phyloP scores from a whole-genome alignment of 92 coral and sea anemone species.

The Meandrina meandrites region DNA sequence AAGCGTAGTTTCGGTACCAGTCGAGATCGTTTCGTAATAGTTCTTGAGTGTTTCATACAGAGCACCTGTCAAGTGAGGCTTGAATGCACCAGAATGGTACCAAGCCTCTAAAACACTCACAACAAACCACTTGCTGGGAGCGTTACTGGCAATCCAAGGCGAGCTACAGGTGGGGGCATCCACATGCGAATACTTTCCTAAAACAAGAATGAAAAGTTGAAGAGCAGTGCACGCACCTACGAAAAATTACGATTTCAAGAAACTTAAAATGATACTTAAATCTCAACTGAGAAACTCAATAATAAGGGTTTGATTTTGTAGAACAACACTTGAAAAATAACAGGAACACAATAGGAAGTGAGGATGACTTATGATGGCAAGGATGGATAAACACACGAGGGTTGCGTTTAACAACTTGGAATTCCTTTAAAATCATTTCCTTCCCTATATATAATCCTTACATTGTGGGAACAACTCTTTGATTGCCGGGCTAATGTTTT shows the following conservation, averaged over 20 bases:
- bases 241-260: not conserved
- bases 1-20: conserved; percentile 44
- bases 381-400: not conserved
- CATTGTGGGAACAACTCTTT: not conserved
- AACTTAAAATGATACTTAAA: not conserved
- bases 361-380: not conserved
- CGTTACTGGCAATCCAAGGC: conserved; percentile 64
- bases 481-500: not conserved
- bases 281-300: not conserved
- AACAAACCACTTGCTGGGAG: conserved; percentile 55
- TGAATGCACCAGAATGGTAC: conserved; percentile 47
- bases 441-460: not conserved
- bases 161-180: conserved; percentile 20
- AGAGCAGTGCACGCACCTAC: no score
- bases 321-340: not conserved
- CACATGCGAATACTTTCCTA: conserved; percentile 18
- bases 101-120: conserved; percentile 62
- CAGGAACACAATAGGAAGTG: not conserved
- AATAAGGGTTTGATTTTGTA: not conserved
- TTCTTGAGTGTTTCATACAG: conserved; percentile 35
- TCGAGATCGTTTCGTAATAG: conserved; percentile 56
- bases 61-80: conserved; percentile 12
- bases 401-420: not conserved
- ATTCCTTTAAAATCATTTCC: not conserved
- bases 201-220: not conserved